phyloP scores from a whole-genome alignment of 2,888 invertebrate species.

The Uropetala carovei region DNA sequence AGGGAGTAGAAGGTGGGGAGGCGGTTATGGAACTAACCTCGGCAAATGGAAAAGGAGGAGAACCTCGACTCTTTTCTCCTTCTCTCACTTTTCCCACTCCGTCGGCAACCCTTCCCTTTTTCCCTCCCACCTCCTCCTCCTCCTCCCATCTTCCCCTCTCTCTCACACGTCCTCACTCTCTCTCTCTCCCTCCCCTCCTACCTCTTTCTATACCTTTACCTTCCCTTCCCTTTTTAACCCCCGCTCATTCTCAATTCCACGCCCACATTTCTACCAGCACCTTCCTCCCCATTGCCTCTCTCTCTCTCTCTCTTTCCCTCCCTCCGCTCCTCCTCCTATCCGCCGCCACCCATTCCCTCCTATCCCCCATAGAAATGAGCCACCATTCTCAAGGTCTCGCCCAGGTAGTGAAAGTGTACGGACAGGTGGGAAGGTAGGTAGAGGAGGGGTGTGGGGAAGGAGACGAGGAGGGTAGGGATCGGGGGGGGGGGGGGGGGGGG shows the following conservation, averaged over 20 bases:
- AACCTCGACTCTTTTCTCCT: conserved; percentile 12
- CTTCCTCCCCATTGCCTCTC: background rate
- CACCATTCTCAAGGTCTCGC: conserved; percentile 62
- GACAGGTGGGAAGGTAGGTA: conserved; percentile 59
- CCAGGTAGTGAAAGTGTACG: conserved; percentile 60
- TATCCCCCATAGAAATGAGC: conserved; percentile 47
- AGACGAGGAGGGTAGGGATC: no score
- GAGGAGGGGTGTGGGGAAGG: background rate
- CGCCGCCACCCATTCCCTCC: background rate
- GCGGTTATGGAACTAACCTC: conserved; percentile 63
- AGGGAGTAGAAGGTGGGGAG: conserved; percentile 2
- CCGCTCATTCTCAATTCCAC: conserved; percentile 55
- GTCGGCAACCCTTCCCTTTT: background rate
- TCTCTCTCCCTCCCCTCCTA: background rate
- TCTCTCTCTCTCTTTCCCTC: background rate
- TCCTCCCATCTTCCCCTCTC: background rate
- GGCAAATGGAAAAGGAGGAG: conserved; percentile 58
- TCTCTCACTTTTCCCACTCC: background rate
- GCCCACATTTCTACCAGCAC: conserved; percentile 34
- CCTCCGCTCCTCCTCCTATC: background rate
- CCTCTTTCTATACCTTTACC: background rate
- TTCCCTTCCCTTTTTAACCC: background rate
- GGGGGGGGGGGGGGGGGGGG: background rate
- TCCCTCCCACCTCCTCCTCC: background rate
- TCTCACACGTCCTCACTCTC: background rate